Evolutionary conservation across 2,797 vertebrate genomes (phyloP).

Genomic region (Chelon labrosus): DNA sequence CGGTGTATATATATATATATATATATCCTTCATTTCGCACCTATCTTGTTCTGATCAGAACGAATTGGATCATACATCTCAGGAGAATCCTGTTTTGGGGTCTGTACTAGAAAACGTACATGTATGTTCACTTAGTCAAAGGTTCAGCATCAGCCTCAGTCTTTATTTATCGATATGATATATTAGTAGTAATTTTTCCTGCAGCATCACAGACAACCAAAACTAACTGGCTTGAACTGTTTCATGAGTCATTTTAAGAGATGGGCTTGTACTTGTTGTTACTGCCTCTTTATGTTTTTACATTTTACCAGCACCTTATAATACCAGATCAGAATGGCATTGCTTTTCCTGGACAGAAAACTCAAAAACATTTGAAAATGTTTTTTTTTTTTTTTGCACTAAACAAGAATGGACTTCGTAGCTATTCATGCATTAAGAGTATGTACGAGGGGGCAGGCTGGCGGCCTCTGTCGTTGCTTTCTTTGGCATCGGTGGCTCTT

Average conservation of each 20-base stretch:
- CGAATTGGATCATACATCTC: neutral
- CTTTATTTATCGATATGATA: no score
- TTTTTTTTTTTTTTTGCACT: slow-evolving; percentile 86
- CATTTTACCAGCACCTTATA: slow-evolving; percentile 86
- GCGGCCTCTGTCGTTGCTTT: slow-evolving; percentile 14
- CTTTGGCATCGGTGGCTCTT: slow-evolving; percentile 24
- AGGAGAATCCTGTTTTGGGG: slow-evolving; percentile 16
- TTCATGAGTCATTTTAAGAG: slow-evolving; percentile 28
- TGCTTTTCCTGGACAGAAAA: slow-evolving; percentile 72
- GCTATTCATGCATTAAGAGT: slow-evolving; percentile 60
- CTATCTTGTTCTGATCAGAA: slow-evolving; percentile 1
- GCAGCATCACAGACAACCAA: slow-evolving; percentile 8
- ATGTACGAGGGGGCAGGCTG: slow-evolving; percentile 44
- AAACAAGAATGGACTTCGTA: slow-evolving; percentile 73
- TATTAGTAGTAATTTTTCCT: neutral
- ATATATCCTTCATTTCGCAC: neutral
- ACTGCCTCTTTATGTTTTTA: slow-evolving; percentile 55
- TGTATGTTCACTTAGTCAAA: neutral
- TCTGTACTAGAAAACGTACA: slow-evolving; percentile 43
- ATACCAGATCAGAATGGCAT: slow-evolving; percentile 75
- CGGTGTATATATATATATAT: no score
- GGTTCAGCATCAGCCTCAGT: neutral
- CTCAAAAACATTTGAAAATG: slow-evolving; percentile 65
- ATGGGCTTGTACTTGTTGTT: slow-evolving; percentile 62
- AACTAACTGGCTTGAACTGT: slow-evolving; percentile 20